Evolutionary conservation across 2,888 invertebrate genomes (phyloP), one percentile per base, ranked within the genome.

Genomic region (Cephus sareptanus): DNA sequence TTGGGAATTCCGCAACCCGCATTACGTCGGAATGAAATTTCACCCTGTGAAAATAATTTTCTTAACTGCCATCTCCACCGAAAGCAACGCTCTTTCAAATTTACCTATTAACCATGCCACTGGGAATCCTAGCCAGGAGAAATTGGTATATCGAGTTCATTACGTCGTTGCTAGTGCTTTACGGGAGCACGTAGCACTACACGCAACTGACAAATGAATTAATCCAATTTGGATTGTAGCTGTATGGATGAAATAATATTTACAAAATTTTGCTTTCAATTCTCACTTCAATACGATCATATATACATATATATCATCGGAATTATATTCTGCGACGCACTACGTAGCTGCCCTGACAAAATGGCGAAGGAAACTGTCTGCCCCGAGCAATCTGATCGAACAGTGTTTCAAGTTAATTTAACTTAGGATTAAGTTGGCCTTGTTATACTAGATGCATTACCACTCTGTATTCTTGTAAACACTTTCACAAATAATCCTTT

Each of bases 401-500:
- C 15, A 15, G 23, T 9, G 56, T 56, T 23, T 9, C 23, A 56
- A 56, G 56, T 56, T 56, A 56, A 56, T 56, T 56, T 56, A 56
- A 56, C 56, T 56, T 56, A 0, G 56, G 23, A 56, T 56, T 23
- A 23, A 56, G 56, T 56, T 23, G 23, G 15, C 56, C 56, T 56
- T 56, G 56, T 56, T 56, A 23, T 56, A 56, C 56, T 9, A 56
- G 23, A 56, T 23, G 56, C 56, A 56, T 56, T 56, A 1, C 56
- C 56, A 23, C 9, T 23, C 23, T 9, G 9, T 56, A 6, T 56
- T 56, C 56, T 56, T 6, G 31, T 71, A 71, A 31, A 71, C 31
- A 23, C 71, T 71, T 31, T 33, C 71, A 15, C 71, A 71, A 71
- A 71, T 71, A 13, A 34, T 71, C 71, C 71, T 71, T 71, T 71